Conservation (phyloP, 2,797 vertebrate genomes). For the Siniperca obscura region DNA sequence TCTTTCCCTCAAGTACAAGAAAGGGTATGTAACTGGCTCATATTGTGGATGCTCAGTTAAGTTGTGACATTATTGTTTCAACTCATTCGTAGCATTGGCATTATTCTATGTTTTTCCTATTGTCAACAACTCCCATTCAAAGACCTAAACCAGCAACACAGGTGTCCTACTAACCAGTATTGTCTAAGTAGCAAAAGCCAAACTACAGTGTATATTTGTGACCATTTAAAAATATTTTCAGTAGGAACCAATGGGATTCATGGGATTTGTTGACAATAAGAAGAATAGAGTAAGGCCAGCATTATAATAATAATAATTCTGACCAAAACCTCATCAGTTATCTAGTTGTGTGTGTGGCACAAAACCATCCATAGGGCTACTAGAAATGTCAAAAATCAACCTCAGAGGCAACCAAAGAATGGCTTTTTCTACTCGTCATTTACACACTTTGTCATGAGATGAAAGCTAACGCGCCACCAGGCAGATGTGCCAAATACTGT, state of each 20-base stretch:
- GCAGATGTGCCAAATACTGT: not conserved
- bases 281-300: not conserved
- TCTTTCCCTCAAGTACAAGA: conserved; percentile 92
- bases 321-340: not conserved
- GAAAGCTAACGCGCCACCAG: not conserved
- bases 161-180: too few species aligned
- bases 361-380: too few species aligned
- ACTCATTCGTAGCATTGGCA: not conserved
- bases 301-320: not conserved
- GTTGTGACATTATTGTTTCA: not conserved
- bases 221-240: not conserved
- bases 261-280: conserved; percentile 7
- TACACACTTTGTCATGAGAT: not conserved
- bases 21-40: conserved; percentile 80
- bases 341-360: too few species aligned
- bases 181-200: not conserved
- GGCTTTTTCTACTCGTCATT: not conserved
- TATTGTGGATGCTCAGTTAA: too few species aligned
- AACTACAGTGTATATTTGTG: not conserved
- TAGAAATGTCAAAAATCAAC: too few species aligned
- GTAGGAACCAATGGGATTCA: not conserved
- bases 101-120: not conserved
- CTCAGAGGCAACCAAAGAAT: not conserved
- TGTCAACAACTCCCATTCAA: not conserved
- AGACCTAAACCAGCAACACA: not conserved